phyloP scores from a whole-genome alignment of 2,888 invertebrate species.

The Meganola albula region DNA sequence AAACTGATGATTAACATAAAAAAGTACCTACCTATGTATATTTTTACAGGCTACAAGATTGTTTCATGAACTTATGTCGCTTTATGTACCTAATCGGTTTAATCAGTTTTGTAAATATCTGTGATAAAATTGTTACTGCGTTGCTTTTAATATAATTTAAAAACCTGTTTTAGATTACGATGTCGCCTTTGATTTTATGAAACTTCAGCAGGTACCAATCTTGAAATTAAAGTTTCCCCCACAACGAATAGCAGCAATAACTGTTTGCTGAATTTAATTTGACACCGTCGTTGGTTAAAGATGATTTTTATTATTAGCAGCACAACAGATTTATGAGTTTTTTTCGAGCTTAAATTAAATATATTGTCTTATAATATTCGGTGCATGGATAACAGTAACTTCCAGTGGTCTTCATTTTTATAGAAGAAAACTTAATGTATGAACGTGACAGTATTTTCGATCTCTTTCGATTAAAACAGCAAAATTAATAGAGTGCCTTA shows the following conservation, averaged over 20 bases:
- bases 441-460: conserved; percentile 57
- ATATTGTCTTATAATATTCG: conserved; percentile 40
- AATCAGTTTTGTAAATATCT: conserved; percentile 27
- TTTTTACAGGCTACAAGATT: too few relatives aligned
- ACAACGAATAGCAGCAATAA: conserved; percentile 30
- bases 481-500: conserved; percentile 78
- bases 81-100: too few relatives aligned
- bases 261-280: too few relatives aligned
- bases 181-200: too few relatives aligned
- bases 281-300: too few relatives aligned
- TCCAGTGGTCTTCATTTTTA: conserved; percentile 70
- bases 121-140: conserved; percentile 32
- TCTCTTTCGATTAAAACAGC: conserved; percentile 68
- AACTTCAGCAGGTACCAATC: too few relatives aligned
- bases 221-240: too few relatives aligned
- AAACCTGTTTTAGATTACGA: too few relatives aligned
- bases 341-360: conserved; percentile 39
- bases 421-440: conserved; percentile 44
- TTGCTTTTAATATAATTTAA: conserved; percentile 9
- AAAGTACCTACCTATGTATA: conserved; percentile 9
- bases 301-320: too few relatives aligned
- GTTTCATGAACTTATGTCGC: too few relatives aligned
- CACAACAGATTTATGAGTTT: conserved; percentile 27
- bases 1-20: too few relatives aligned
- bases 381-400: conserved; percentile 54